A percentile compares a stretch with the other conserved stretches of the same genome.
Evolutionary conservation across 2,113 vertebrate genomes (phyloP).

Genomic region (Phylloscopus whistleri): DNA sequence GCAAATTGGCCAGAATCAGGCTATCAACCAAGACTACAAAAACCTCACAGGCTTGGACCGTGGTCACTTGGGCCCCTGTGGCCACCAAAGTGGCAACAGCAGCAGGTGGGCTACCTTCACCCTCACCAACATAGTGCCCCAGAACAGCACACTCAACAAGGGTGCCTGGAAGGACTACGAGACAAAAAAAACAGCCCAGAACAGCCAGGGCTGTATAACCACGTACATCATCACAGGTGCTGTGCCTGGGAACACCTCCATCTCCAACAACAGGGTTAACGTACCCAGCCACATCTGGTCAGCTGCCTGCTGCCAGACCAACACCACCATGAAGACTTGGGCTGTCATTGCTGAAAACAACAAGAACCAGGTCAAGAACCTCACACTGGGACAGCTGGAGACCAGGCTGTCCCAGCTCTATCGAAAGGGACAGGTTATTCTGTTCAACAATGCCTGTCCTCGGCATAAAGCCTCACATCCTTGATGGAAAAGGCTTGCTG

Average conservation of each 20-base stretch:
- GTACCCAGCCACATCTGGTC: background rate
- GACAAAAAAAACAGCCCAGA: no score
- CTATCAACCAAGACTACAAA: background rate
- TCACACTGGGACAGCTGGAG: background rate
- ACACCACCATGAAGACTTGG: background rate
- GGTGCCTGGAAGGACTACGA: no score
- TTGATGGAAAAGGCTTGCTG: fast-evolving
- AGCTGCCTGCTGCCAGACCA: background rate
- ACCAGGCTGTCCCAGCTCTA: fast-evolving
- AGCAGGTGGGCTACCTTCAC: no score
- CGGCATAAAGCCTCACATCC: background rate
- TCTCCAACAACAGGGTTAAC: no score
- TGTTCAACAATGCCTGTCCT: background rate
- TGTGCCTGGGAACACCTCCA: background rate
- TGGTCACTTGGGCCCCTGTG: no score
- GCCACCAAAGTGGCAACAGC: no score
- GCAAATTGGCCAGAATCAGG: background rate
- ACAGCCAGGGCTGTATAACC: no score
- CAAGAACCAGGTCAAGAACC: fast-evolving
- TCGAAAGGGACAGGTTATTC: fast-evolving
- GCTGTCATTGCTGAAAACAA: background rate
- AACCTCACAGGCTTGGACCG: background rate
- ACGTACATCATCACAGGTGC: background rate
- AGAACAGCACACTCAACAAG: no score
- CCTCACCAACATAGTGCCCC: no score